These are phyloP conservation scores for Nymphalis c-album DNA, from an alignment of 2,888 invertebrate species.

Conservation along the genomic window DNA sequence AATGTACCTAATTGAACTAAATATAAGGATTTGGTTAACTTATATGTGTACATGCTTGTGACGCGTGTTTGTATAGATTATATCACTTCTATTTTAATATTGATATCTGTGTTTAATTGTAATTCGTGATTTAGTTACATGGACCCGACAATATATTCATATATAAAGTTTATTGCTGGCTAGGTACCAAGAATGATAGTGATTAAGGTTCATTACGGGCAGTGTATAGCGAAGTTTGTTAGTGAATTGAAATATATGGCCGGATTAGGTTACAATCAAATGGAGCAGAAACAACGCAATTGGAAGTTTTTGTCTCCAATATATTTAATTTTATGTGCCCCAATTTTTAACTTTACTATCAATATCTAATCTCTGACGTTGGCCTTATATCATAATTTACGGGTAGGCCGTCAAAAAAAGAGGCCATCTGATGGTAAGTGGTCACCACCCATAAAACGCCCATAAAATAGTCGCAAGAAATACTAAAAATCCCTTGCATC, in stretches of 20 bases:
- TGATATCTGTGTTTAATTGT: slow-evolving; percentile 23
- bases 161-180: slow-evolving; percentile 32
- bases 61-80: not conserved
- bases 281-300: slow-evolving; percentile 3
- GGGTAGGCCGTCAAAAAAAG: too few relatives aligned
- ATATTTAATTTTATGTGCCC: too few relatives aligned
- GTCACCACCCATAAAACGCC: too few relatives aligned
- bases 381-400: too few relatives aligned
- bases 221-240: slow-evolving; percentile 33
- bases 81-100: slow-evolving; percentile 13
- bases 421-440: too few relatives aligned
- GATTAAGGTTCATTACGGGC: slow-evolving; percentile 28
- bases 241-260: slow-evolving; percentile 25
- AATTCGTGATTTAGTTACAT: slow-evolving; percentile 32
- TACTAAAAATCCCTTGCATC: too few relatives aligned
- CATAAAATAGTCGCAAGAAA: too few relatives aligned
- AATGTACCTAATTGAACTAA: too few relatives aligned
- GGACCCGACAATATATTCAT: slow-evolving; percentile 29
- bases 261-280: not conserved
- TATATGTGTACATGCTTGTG: not conserved
- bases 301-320: too few relatives aligned
- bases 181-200: slow-evolving; percentile 27
- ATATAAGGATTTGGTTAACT: too few relatives aligned
- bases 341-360: too few relatives aligned
- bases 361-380: too few relatives aligned